phyloP scores from a whole-genome alignment of 2,888 invertebrate species.

The Archips xylosteana region DNA sequence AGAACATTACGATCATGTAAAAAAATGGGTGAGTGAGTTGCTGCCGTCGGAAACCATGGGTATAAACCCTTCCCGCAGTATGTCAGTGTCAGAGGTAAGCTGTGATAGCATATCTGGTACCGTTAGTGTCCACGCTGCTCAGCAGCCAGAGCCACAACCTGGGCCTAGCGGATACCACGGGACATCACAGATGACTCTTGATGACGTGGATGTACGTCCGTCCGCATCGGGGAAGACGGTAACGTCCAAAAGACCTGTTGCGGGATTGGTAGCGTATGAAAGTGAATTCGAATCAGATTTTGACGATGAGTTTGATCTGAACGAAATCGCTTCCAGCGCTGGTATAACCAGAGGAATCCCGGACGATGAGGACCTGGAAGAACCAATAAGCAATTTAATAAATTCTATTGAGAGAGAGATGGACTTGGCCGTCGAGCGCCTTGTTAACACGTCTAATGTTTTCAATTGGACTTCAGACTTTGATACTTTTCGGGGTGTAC shows the following conservation, averaged over 20 bases:
- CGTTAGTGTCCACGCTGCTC: not conserved
- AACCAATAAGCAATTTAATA: conserved; percentile 28
- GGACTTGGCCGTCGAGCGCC: not conserved
- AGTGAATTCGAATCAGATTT: conserved; percentile 34
- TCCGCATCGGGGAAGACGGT: conserved; percentile 26
- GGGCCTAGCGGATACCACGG: not conserved
- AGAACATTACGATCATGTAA: conserved; percentile 14
- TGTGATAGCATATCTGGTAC: not conserved
- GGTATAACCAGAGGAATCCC: conserved; percentile 39
- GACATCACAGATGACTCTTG: not conserved
- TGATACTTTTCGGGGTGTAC: conserved; percentile 44
- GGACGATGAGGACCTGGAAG: conserved; percentile 46
- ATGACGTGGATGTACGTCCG: not conserved
- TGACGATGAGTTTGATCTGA: conserved; percentile 40
- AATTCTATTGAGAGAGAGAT: not conserved
- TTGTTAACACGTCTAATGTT: not conserved
- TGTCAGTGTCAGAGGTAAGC: not conserved
- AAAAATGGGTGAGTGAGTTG: conserved; percentile 17
- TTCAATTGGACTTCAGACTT: conserved; percentile 31
- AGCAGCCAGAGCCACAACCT: not conserved
- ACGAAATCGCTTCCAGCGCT: conserved; percentile 28
- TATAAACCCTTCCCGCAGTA: conserved; percentile 1
- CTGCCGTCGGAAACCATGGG: conserved; percentile 12
- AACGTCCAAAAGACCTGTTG: conserved; percentile 7
- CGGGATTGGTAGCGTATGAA: not conserved